These are phyloP conservation scores for Octomys mimax DNA, from an alignment of 2,797 vertebrate species.

Conservation along the genomic window DNA sequence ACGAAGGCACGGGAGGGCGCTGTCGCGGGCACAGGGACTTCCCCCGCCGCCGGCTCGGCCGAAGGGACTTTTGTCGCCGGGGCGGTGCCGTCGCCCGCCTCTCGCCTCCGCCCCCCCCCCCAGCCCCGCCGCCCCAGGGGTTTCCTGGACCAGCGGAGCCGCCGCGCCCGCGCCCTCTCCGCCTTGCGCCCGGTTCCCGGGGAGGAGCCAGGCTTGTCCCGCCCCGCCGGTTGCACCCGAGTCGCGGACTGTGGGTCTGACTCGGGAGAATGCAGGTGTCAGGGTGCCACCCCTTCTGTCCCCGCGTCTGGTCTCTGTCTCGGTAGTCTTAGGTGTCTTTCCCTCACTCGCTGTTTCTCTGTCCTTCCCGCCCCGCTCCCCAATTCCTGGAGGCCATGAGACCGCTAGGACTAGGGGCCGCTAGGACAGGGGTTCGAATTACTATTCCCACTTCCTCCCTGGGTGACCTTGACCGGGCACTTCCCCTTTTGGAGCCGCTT, in stretches of 20 bases:
- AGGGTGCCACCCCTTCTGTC: background rate
- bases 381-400: slow-evolving; percentile 7
- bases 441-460: slow-evolving; percentile 61
- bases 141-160: slow-evolving; percentile 73
- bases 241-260: background rate
- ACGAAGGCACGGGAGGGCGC: slow-evolving; percentile 46
- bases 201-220: background rate
- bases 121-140: slow-evolving; percentile 76
- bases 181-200: background rate
- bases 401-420: background rate
- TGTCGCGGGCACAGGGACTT: slow-evolving; percentile 82
- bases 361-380: background rate
- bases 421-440: slow-evolving; percentile 42
- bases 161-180: background rate
- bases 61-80: slow-evolving; percentile 86
- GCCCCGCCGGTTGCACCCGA: background rate
- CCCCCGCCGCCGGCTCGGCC: slow-evolving; percentile 83
- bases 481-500: slow-evolving; percentile 39
- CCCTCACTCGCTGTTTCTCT: background rate
- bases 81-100: slow-evolving; percentile 80
- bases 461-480: slow-evolving; percentile 71
- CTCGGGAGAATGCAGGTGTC: background rate
- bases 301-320: background rate
- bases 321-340: background rate
- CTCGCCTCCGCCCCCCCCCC: slow-evolving; percentile 75